Conservation (phyloP, 2,888 invertebrate genomes). For the Hemithea aestivaria region DNA sequence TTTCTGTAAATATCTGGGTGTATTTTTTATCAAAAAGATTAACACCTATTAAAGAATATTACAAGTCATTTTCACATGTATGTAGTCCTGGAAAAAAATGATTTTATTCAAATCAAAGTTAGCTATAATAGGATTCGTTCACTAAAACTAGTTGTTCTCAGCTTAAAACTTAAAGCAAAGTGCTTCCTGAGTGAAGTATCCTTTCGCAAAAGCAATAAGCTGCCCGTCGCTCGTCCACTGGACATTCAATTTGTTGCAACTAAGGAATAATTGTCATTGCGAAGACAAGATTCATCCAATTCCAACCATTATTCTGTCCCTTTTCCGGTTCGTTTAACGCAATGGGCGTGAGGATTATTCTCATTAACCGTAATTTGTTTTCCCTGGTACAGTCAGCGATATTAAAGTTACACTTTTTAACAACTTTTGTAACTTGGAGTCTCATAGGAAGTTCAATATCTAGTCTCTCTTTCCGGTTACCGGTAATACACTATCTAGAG, state of each 20-base stretch:
- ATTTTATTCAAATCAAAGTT: too few species aligned
- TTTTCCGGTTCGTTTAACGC: constrained; percentile 43
- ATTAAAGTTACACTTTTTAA: constrained; percentile 11
- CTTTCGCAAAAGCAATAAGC: constrained; percentile 18
- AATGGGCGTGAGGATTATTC: constrained; percentile 40
- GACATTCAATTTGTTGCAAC: constrained; percentile 35
- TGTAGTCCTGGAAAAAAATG: too few species aligned
- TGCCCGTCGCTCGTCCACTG: constrained; percentile 12
- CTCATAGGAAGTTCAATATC: too few species aligned
- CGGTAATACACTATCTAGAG: too few species aligned
- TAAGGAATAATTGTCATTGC: constrained; percentile 34
- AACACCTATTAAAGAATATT: too few species aligned
- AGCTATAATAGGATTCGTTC: too few species aligned
- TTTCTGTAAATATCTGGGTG: too few species aligned
- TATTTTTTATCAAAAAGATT: too few species aligned
- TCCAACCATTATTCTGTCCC: constrained; percentile 33
- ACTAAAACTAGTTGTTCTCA: too few species aligned
- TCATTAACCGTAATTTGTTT: constrained; percentile 47
- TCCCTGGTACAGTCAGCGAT: constrained; percentile 25
- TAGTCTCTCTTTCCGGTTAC: too few species aligned
- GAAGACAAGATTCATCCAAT: constrained; percentile 39
- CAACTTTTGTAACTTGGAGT: too few species aligned
- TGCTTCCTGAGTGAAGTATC: constrained; percentile 16
- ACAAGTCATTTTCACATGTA: too few species aligned
- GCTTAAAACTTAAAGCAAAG: constrained; percentile 11